Evolutionary conservation across 2,113 vertebrate species (phyloP), one percentile per base, ranked within the genome.

Genomic region (Rhabdornis inornatus): DNA sequence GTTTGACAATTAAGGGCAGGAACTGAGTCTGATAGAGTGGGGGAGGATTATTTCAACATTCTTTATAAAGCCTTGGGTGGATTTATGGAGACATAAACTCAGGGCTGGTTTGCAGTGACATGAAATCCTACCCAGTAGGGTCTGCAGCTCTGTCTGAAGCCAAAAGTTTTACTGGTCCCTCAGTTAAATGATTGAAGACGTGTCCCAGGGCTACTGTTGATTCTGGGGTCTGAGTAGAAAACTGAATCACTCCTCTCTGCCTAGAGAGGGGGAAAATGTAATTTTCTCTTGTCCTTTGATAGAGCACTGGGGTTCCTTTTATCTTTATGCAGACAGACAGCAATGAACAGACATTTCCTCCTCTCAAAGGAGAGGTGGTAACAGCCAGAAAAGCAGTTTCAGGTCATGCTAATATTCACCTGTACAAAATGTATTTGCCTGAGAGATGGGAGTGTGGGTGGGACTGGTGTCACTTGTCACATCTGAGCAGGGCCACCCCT

Each of bases 121-220:
- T 45, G 60, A 49, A 80, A 47, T 79, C 30, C 49, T 72, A 2
- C 14, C 20, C 10, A n/a, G 31, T 5, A 56, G 17, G 28, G 12
- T 81, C 55, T 63, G 40, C 61, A 91, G 53, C 49, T 76, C 40
- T 72, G 84, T 33, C 44, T 28, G 59, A 56, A 53, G 47, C 21
- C 23, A 30, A 33, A 16, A 37, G 31, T 82, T 83, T 82, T 40
- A 52, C 33, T 60, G 56, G 49, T 22, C 57, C 20, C 56, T 50
- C 42, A 40, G 55, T 4, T 23, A 69, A 52, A 69, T 49, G 27
- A 68, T 0, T 63, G 57, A 59, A 82, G 66, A 39, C 0, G 1
- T 12, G 25, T 76, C 50, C 40, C 55, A 57, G 60, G 22, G 52
- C 25, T 78, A 8, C 39, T 63, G 8, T 78, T 90, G 37, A 63